phyloP scores from a whole-genome alignment of 2,797 vertebrate species.

The Alectoris magna region DNA sequence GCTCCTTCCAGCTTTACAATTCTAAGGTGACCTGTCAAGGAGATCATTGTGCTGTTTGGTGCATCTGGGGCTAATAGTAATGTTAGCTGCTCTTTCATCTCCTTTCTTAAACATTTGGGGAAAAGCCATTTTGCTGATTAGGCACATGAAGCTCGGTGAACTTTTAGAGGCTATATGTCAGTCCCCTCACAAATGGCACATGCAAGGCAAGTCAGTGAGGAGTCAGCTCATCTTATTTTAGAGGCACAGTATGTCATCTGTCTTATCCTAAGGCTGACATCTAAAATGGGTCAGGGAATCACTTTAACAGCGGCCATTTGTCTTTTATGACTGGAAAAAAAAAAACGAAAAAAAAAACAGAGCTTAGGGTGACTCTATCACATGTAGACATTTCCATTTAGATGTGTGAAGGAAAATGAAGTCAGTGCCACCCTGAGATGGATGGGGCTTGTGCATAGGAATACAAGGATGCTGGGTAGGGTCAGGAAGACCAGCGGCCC shows the following conservation, averaged over 20 bases:
- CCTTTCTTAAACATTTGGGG: neutral
- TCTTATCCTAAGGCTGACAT: neutral
- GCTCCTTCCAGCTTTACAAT: no score
- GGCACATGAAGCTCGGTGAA: neutral
- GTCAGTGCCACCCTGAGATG: neutral
- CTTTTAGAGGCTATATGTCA: neutral
- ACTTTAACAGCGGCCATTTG: neutral
- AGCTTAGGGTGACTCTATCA: neutral
- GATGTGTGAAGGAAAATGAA: neutral
- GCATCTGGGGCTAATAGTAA: neutral
- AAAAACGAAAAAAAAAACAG: neutral
- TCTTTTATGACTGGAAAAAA: neutral
- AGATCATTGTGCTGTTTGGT: neutral
- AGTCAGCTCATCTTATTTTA: neutral
- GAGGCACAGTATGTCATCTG: neutral
- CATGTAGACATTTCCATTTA: neutral
- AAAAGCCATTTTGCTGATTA: neutral
- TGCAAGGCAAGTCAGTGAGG: neutral
- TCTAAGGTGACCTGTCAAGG: neutral
- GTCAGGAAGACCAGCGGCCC: neutral
- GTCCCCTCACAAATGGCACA: neutral
- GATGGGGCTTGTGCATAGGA: rapidly evolving
- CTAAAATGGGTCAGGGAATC: neutral
- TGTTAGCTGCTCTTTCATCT: neutral
- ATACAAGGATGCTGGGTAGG: neutral